Evolutionary conservation across 2,113 vertebrate species (phyloP), one percentile per base, ranked within the genome.

Genomic region (Alligator sinensis): DNA sequence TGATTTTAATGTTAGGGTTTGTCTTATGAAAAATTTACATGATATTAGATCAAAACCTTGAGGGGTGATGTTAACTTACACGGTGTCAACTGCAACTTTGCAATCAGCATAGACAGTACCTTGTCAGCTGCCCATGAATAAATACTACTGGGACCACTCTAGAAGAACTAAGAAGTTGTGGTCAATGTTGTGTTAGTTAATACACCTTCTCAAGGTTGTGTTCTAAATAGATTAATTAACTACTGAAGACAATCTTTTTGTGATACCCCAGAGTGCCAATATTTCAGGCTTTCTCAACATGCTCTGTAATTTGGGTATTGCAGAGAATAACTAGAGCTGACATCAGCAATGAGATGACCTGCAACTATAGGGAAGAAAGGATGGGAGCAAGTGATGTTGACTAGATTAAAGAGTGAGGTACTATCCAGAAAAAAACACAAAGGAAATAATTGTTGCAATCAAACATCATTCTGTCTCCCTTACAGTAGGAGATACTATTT

Each of bases 51-150:
- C 18, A 77, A 54, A 78, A 81, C 62, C 30, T n/a, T 28, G 18
- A 78, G n/a, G 12, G 66, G 11, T 3, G 64, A 19, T 24, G 17
- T 72, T 86, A 86, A 57, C 21, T 15, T 17, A 1, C 14, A 24
- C 24, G 7, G 15, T 57, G 4, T 81, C 87, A 83, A 81, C 55
- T 76, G 60, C 59, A 57, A 9, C 47, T 94, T 81, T 81, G 18
- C 16, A 16, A 76, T 78, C 80, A 64, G 59, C 0, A 0, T 22
- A 58, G 13, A 5, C 7, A 25, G 22, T 38, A 11, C 34, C 68
- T 72, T 72, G 30, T 72, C 68, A 72, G 30, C 30, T 22, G 22
- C 34, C 38, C 30, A 72, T 19, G 30, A 70, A 15, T 66, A 68
- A 84, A 62, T 5, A 5, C 66, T 21, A 21, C 54, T 47, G 34